Evolutionary conservation across 2,797 vertebrate genomes (phyloP).

Genomic region (Cossypha niveicapilla): DNA sequence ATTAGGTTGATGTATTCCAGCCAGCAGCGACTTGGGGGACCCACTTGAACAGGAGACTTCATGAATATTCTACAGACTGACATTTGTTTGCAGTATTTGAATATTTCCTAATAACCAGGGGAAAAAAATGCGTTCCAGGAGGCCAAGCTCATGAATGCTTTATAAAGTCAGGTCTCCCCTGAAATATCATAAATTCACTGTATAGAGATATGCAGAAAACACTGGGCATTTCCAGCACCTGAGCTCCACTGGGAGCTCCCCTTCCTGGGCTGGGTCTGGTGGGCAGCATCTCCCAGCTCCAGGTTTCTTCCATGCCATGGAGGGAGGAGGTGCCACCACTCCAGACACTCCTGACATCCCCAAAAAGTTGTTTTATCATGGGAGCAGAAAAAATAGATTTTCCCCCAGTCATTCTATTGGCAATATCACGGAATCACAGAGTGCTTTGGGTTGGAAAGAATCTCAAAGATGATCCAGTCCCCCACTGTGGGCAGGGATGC

Average conservation of each 20-base stretch:
- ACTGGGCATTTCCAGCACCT: neutral
- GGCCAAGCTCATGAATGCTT: conserved; percentile 57
- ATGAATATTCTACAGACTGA: conserved; percentile 60
- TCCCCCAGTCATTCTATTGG: fast-evolving
- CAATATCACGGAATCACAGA: neutral
- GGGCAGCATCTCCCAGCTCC: neutral
- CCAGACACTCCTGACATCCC: fast-evolving
- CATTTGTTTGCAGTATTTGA: conserved; percentile 57
- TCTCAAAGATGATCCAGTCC: neutral
- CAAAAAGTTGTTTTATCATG: fast-evolving
- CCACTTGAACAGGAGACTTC: conserved; percentile 29
- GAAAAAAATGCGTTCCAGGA: neutral
- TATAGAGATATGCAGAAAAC: neutral
- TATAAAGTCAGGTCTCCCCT: conserved; percentile 37
- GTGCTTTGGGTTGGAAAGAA: neutral
- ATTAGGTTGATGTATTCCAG: conserved; percentile 56
- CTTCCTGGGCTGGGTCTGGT: neutral
- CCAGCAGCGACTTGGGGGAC: conserved; percentile 54
- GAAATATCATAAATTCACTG: neutral
- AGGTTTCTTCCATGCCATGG: neutral
- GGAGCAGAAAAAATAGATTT: neutral
- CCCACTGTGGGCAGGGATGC: neutral
- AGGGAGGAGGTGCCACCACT: neutral
- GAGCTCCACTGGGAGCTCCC: neutral
- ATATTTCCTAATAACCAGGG: conserved; percentile 55